Evolutionary conservation across 2,797 vertebrate species (phyloP).

Genomic region (Phrynocephalus guinanensis): DNA sequence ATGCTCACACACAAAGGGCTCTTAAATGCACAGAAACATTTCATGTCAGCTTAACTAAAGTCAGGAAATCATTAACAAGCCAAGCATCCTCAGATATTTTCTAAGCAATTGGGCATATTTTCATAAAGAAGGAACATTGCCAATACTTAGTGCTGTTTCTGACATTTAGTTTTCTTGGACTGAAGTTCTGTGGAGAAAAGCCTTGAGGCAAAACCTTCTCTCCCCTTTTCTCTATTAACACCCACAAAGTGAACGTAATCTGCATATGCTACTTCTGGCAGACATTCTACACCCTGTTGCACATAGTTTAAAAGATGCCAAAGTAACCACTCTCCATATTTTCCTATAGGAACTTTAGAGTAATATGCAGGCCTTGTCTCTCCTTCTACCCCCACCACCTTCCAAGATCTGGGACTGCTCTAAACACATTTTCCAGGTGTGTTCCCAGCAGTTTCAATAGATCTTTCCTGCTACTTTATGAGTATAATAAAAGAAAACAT

Average conservation of each 20-base stretch:
- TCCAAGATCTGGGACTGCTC: not conserved
- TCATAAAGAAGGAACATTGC: not conserved
- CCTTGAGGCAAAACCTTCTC: conserved; percentile 16
- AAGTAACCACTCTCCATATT: conserved; percentile 6
- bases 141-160: not conserved
- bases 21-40: not conserved
- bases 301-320: conserved; percentile 9
- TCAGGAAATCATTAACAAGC: not conserved
- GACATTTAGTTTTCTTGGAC: conserved; percentile 16
- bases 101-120: not conserved
- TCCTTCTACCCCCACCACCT: not conserved
- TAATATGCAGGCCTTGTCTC: not conserved
- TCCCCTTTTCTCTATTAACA: conserved; percentile 17
- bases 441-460: not conserved
- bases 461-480: not conserved
- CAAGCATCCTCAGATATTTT: not conserved
- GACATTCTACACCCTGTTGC: not conserved
- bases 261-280: conserved; percentile 17
- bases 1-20: not conserved
- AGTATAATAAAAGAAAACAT: not conserved
- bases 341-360: not conserved
- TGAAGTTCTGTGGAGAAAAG: not conserved
- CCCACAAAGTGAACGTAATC: conserved; percentile 19
- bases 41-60: not conserved
- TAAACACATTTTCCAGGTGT: not conserved